phyloP scores from a whole-genome alignment of 2,888 invertebrate genomes.

The Cosmorhoe ocellata region DNA sequence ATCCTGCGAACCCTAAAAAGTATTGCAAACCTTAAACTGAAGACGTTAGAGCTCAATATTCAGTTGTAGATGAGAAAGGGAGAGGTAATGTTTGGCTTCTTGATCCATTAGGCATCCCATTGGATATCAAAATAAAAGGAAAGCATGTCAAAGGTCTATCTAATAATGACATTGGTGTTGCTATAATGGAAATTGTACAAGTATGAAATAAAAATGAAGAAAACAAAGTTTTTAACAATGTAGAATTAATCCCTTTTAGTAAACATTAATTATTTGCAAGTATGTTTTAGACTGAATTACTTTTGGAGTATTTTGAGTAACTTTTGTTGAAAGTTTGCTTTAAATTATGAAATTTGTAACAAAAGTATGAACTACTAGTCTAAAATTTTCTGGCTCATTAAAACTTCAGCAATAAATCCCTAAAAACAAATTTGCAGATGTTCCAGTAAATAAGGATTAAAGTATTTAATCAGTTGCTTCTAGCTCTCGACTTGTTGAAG shows the following conservation, averaged over 20 bases:
- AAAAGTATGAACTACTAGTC: slow-evolving; percentile 13
- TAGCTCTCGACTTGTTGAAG: slow-evolving; percentile 55
- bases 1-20: slow-evolving; percentile 21
- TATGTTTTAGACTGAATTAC: too few relatives aligned
- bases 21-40: slow-evolving; percentile 35
- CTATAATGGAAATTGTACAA: slow-evolving; percentile 26
- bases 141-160: slow-evolving; percentile 45
- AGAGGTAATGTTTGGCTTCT: slow-evolving; percentile 45
- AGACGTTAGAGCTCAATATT: slow-evolving; percentile 38
- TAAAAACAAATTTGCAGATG: slow-evolving; percentile 66
- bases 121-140: slow-evolving; percentile 62
- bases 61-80: slow-evolving; percentile 12
- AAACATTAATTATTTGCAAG: too few relatives aligned
- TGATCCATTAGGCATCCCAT: slow-evolving; percentile 64
- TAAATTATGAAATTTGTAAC: slow-evolving; percentile 9
- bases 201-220: not conserved
- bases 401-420: slow-evolving; percentile 71
- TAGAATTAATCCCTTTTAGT: too few relatives aligned
- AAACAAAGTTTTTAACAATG: too few relatives aligned
- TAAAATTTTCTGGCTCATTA: slow-evolving; percentile 49
- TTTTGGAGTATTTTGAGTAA: too few relatives aligned
- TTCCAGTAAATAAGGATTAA: slow-evolving; percentile 77
- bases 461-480: slow-evolving; percentile 75
- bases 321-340: not conserved
- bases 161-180: slow-evolving; percentile 47